Evolutionary conservation across 2,888 invertebrate species (phyloP), one percentile per base, ranked within the genome.

Genomic region (Diloba caeruleocephala): DNA sequence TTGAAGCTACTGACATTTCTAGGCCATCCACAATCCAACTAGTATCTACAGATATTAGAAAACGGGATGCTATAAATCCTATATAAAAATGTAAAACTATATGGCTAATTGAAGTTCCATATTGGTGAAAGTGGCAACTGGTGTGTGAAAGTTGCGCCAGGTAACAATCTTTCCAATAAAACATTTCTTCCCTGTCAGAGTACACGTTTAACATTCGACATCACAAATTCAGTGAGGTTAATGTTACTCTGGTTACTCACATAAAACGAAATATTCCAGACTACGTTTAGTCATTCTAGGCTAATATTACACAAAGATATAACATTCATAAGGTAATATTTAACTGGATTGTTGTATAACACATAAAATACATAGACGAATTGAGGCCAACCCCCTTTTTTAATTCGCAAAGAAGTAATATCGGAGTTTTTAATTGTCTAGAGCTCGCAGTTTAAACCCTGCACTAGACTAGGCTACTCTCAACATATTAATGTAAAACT

Each of bases 371-470:
- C n/a, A n/a, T n/a, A n/a, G n/a, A n/a, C n/a, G n/a, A n/a, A n/a
- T n/a, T n/a, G n/a, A n/a, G n/a, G n/a, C n/a, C n/a, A n/a, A n/a
- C n/a, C n/a, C n/a, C n/a, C n/a, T n/a, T n/a, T n/a, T n/a, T n/a
- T n/a, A n/a, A n/a, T n/a, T n/a, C n/a, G n/a, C n/a, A n/a, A n/a
- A n/a, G n/a, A n/a, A n/a, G n/a, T n/a, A n/a, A n/a, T n/a, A n/a
- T n/a, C n/a, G n/a, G n/a, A n/a, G n/a, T n/a, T n/a, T 13, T 32
- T 50, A 50, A 32, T 42, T 33, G 12, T 25, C 8, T 25, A 32
- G 29, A 41, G 32, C 60, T 28, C n/a, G 59, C 33, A 8, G 25
- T 21, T 19, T n/a, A 26, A n/a, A n/a, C n/a, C n/a, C n/a, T n/a
- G n/a, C n/a, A n/a, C n/a, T n/a, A n/a, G n/a, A n/a, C n/a, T n/a